Evolutionary conservation across 2,888 invertebrate species (phyloP).

Genomic region (Agriopis aurantiaria): DNA sequence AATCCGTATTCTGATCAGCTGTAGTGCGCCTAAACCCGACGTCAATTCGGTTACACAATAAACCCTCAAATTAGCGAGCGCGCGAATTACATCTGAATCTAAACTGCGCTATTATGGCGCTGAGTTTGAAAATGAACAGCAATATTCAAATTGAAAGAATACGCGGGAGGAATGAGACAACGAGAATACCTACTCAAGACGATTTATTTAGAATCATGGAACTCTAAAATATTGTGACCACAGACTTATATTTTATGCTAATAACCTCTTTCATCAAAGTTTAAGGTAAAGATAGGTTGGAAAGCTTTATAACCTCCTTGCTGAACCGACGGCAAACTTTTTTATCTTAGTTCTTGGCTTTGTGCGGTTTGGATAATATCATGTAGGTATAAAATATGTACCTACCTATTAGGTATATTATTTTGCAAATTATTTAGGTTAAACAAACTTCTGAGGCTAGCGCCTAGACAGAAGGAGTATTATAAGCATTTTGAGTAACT

Average conservation of each 20-base stretch:
- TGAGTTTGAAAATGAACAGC: constrained; percentile 83
- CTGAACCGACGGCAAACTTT: not conserved
- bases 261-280: not conserved
- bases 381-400: too few species aligned
- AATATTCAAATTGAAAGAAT: constrained; percentile 84
- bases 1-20: constrained; percentile 62
- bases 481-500: not conserved
- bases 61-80: constrained; percentile 82
- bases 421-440: too few species aligned
- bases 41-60: constrained; percentile 76
- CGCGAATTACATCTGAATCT: constrained; percentile 82
- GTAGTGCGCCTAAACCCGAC: constrained; percentile 67
- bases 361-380: too few species aligned
- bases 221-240: not conserved
- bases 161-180: constrained; percentile 82
- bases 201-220: not conserved
- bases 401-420: too few species aligned
- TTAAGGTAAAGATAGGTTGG: not conserved
- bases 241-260: not conserved
- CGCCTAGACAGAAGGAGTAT: not conserved
- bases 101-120: constrained; percentile 83
- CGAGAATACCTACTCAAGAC: constrained; percentile 49
- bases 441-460: not conserved
- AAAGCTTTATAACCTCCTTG: not conserved
- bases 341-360: not conserved